Conservation (phyloP, 2,113 vertebrate species). For the Phycodurus eques region DNA sequence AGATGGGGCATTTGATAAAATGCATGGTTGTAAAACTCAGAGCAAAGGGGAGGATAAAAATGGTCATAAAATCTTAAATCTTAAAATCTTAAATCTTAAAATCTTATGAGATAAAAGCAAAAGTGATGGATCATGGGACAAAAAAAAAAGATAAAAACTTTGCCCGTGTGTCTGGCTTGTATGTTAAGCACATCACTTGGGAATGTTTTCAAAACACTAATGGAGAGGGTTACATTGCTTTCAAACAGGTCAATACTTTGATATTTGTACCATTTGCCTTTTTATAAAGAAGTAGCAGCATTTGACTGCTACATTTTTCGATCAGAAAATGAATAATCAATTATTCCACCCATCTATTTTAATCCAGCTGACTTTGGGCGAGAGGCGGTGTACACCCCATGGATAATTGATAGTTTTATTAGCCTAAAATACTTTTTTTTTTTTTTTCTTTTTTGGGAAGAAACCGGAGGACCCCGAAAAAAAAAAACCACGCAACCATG, state of each 20-base stretch:
- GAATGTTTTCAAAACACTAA: conserved; percentile 35
- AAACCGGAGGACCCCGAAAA: too few relatives aligned
- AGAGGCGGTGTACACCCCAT: too few relatives aligned
- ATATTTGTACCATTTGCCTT: not conserved
- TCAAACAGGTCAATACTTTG: not conserved
- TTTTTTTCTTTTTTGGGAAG: too few relatives aligned
- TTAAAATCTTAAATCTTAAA: too few relatives aligned
- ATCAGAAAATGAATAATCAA: too few relatives aligned
- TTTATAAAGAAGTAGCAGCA: too few relatives aligned
- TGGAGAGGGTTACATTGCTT: conserved; percentile 8
- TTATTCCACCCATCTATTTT: too few relatives aligned
- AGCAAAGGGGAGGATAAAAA: conserved; percentile 23
- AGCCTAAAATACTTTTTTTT: too few relatives aligned
- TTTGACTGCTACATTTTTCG: too few relatives aligned
- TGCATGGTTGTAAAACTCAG: conserved; percentile 16
- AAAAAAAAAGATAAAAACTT: conserved; percentile 25
- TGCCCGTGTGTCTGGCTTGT: conserved; percentile 30
- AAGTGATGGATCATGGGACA: conserved; percentile 3
- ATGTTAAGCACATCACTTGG: conserved; percentile 27
- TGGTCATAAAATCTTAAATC: conserved; percentile 28
- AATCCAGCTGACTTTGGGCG: too few relatives aligned
- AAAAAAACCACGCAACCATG: too few relatives aligned
- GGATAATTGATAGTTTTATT: too few relatives aligned
- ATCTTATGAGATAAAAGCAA: conserved; percentile 21
- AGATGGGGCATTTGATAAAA: conserved; percentile 12